Conservation (phyloP, 2,113 vertebrate species). For the Pseudorhombus dupliciocellatus region DNA sequence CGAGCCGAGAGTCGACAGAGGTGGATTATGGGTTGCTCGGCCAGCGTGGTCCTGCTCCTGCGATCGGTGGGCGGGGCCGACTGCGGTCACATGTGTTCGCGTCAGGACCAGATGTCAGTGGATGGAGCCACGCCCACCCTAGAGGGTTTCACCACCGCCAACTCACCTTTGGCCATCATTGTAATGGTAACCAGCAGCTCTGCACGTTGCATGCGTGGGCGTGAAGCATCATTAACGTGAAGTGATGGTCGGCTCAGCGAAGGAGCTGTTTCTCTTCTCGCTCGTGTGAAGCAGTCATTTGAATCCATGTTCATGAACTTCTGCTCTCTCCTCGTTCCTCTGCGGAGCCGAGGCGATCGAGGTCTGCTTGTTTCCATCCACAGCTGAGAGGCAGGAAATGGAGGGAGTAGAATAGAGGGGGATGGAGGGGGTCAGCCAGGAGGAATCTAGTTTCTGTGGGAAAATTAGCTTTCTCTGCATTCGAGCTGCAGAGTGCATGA, state of each 20-base stretch:
- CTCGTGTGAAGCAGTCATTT: constrained; percentile 3
- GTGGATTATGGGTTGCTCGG: constrained; percentile 96
- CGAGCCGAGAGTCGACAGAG: constrained; percentile 10
- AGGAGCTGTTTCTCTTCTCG: constrained; percentile 7
- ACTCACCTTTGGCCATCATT: constrained; percentile 89
- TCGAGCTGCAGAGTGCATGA: constrained; percentile 40
- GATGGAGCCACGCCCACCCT: constrained; percentile 89
- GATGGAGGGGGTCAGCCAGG: constrained; percentile 61
- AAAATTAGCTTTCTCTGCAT: constrained; percentile 63
- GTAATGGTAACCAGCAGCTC: constrained; percentile 87
- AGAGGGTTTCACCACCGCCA: constrained; percentile 85
- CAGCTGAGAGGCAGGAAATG: constrained; percentile 70
- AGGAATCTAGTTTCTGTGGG: constrained; percentile 78
- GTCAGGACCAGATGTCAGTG: constrained; percentile 88
- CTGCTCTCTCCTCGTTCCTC: not conserved
- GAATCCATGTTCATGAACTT: not conserved
- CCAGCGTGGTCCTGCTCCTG: constrained; percentile 94
- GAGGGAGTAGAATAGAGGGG: constrained; percentile 51
- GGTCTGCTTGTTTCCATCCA: constrained; percentile 46
- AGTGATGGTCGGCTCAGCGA: not conserved
- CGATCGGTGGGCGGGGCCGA: constrained; percentile 93
- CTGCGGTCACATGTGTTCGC: constrained; percentile 92
- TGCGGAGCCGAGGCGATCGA: constrained; percentile 29
- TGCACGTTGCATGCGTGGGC: constrained; percentile 41
- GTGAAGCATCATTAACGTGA: constrained; percentile 3